Evolutionary conservation across 2,797 vertebrate genomes (phyloP), one percentile per base, ranked within the genome.

Genomic region (Hydrocynus forskahlii): DNA sequence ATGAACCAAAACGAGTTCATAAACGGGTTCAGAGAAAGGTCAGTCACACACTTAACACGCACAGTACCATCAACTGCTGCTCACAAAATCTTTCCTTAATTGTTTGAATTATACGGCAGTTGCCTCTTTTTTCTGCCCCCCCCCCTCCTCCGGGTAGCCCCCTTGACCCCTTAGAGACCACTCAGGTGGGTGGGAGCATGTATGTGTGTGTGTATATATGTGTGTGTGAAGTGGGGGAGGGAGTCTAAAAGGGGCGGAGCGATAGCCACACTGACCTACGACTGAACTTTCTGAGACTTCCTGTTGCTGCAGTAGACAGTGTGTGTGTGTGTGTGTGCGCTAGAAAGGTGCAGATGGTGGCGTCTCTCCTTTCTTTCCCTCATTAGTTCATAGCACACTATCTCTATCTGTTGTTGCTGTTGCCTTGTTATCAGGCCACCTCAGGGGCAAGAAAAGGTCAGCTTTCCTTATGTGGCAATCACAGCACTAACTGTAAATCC

Each of bases 221-320:
- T 78, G 63, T 81, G 67, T 78, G 76, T 80, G 67, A 80, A 81
- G 80, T 71, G 81, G 76, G 84, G 81, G 81, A 75, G 57, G 70
- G 80, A 71, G 66, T 25, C 71, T 50, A 66, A 50, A 75, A 70
- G 52, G 63, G 82, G 87, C 64, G 87, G 84, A 86, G 85, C 83
- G 10, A 84, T 75, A 48, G 81, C 81, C 71, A 80, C 63, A 55
- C 84, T 91, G 90, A 91, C 90, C 90, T 86, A 88, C 23, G 85
- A 87, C 87, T 91, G 90, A 91, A 91, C 90, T 87, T 88, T 89
- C 66, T 38, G 75, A 87, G 81, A 87, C 87, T 91, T 91, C 90
- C 88, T 90, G 88, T 87, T 82, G 81, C 75, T 80, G 79, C 79
- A 72, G 75, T 82, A 86, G 82, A 80, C 72, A 43, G 85, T 77